Evolutionary conservation across 2,797 vertebrate species (phyloP), one percentile per base, ranked within the genome.

Genomic region (Tiaroga cobitis): DNA sequence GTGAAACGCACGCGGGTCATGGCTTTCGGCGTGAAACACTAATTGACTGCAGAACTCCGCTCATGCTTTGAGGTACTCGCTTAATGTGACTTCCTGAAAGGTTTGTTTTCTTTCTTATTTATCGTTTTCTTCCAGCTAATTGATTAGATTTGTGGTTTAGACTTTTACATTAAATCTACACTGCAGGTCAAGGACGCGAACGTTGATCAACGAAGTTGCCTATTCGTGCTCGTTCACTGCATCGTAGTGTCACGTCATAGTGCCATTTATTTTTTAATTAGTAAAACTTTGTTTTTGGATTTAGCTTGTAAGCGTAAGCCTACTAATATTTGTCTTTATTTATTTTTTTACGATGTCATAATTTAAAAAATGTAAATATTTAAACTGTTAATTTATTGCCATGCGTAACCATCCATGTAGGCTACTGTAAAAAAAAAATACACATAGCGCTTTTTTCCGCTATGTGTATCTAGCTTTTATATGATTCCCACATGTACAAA

Each of bases 1-100:
- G 34, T 21, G 16, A 76, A 67, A 29, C 72, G 43, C 70, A 39
- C 43, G 41, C 59, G 32, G 16, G 73, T 54, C 51, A n/a, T 37
- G 65, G 29, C 15, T 84, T 78, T 78, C 49, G 37, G 49, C 19
- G 37, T 59, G 63, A 56, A 59, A 43, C 8, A 59, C 41, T 70
- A 69, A 78, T 70, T 79, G n/a, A 43, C 26, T 46, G 49, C 80
- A 74, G 26, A 61, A 9, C 54, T 82, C 51, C 29, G 39, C 11
- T 59, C 1, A 8, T n/a, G 26, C 0, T 39, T 18, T 65, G 32
- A 24, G 75, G 68, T 68, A 49, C 68, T 80, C 86, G 84, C 88
- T 93, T 92, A 88, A 93, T 93, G 92, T 91, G 91, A 92, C 84
- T 84, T 67, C 82, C 5, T 68, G 41, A 81, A 61, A 89, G 93